These are phyloP conservation scores for Yoshiicerus persimilis DNA, from an alignment of 1,140 invertebrate species.

Conservation along the genomic window DNA sequence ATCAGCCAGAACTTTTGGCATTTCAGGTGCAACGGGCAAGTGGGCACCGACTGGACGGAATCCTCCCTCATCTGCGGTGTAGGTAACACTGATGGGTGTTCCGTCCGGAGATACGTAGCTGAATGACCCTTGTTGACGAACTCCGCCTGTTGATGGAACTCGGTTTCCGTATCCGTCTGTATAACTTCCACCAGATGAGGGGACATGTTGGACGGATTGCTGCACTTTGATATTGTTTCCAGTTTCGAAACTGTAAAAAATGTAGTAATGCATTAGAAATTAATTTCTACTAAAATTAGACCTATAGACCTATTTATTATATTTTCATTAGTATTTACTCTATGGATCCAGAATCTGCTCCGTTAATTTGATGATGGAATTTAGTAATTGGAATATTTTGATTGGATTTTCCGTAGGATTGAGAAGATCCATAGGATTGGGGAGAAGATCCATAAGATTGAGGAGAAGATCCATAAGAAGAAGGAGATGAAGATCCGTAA, in stretches of 20 bases:
- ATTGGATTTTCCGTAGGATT: background rate
- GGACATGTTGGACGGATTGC: background rate
- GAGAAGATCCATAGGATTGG: background rate
- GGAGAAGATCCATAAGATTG: background rate
- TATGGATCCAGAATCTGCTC: background rate
- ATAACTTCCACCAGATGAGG: background rate
- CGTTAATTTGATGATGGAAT: background rate
- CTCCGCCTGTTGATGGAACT: background rate
- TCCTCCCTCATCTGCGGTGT: too few relatives aligned
- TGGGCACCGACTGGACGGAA: too few relatives aligned
- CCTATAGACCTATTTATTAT: too few relatives aligned
- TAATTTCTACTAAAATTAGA: too few relatives aligned
- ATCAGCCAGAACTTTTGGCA: too few relatives aligned
- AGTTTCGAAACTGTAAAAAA: background rate
- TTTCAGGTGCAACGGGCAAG: too few relatives aligned
- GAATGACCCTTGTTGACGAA: too few relatives aligned
- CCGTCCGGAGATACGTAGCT: too few relatives aligned
- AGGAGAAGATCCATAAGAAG: background rate
- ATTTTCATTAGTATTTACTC: background rate
- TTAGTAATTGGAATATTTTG: background rate
- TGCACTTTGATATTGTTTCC: background rate
- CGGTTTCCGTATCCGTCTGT: background rate
- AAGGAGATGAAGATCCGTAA: background rate
- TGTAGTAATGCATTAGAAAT: background rate
- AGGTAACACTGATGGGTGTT: too few relatives aligned